Evolutionary conservation across 2,888 invertebrate species (phyloP), one percentile per base, ranked within the genome.

Genomic region (Allacma fusca): DNA sequence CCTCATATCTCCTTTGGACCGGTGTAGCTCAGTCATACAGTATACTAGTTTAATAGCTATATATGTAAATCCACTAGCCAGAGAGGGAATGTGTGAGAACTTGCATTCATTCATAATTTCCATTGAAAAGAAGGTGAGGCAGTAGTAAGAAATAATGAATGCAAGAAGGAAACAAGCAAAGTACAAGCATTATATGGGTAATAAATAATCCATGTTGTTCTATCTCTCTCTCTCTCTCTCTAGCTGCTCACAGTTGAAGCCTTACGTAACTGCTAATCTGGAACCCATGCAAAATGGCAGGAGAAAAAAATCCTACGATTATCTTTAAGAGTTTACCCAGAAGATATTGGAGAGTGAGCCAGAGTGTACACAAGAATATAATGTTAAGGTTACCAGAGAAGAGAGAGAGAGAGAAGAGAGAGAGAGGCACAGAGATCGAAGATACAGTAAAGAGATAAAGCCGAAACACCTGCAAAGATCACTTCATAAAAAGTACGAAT

Each of bases 381-480:
- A 62, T 62, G 23, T 62, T 62, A 23, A 59, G 12, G 24, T 13
- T 23, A 24, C n/a, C n/a, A n/a, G n/a, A n/a, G n/a, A n/a, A n/a
- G n/a, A n/a, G n/a, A n/a, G n/a, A n/a, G n/a, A n/a, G n/a, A n/a
- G n/a, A n/a, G n/a, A n/a, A n/a, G n/a, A n/a, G 28, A 24, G 34
- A 57, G 44, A 71, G 57, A 71, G 2, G n/a, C 57, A 64, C 34
- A 74, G 24, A 40, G 64, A 26, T 40, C 40, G 23, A 62, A 40
- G 34, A 64, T 28, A 40, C 19, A 24, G 73, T 59, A 4, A 40
- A 40, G 34, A 64, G 64, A 64, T 29, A 40, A 40, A 62, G 40
- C n/a, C 28, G 73, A 74, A 74, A 74, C 73, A 74, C 73, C 73
- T 74, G 73, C 64, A 65, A 16, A 64, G 70, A 70, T 57, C 16